Conservation (phyloP, 2,797 vertebrate species). For the Nyctibius grandis region DNA sequence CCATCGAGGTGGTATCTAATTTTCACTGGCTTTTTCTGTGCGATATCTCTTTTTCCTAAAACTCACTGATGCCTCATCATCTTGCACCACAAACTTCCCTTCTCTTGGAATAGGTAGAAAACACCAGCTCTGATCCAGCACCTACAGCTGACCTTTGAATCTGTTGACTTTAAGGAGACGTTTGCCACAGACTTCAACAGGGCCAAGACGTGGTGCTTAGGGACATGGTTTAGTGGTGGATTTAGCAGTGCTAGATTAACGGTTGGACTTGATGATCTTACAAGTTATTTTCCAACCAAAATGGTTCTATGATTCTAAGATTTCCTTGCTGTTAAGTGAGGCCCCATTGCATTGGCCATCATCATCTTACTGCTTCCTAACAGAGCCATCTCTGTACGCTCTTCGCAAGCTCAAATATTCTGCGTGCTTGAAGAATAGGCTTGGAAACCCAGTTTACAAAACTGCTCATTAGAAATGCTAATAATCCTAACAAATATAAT, state of each 20-base stretch:
- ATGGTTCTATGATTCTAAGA: too few species aligned
- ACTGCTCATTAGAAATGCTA: background rate
- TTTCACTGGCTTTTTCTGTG: background rate
- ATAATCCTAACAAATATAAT: background rate
- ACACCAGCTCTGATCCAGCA: background rate
- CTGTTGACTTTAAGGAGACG: background rate
- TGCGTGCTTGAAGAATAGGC: background rate
- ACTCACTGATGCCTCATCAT: background rate
- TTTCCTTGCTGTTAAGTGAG: background rate
- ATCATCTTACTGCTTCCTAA: background rate
- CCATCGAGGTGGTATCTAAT: background rate
- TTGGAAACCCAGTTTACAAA: background rate
- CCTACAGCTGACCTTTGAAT: background rate
- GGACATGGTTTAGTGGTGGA: too few species aligned
- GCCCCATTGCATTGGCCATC: background rate
- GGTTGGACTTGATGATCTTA: too few species aligned
- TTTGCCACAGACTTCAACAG: background rate
- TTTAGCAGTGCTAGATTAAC: too few species aligned
- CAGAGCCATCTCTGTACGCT: background rate
- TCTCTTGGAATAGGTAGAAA: background rate
- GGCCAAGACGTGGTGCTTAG: too few species aligned
- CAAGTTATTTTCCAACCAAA: too few species aligned
- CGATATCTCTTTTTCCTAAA: background rate
- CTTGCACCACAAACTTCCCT: background rate
- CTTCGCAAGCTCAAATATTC: background rate